Base-by-base conservation (phyloP, 2,113 vertebrate species). In the Cacatua alba region DNA sequence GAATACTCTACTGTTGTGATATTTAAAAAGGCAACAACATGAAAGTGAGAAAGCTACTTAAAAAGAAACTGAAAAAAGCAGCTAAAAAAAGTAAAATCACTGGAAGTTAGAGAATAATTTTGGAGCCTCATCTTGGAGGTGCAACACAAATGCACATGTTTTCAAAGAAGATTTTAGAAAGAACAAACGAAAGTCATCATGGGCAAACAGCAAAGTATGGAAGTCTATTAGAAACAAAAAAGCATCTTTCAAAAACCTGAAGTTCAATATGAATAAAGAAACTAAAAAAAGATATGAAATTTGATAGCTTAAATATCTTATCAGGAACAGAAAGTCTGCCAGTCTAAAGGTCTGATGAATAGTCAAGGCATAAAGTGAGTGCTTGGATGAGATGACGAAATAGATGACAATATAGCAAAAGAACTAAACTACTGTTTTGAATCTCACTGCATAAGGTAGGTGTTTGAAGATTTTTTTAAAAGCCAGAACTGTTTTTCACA, bases 221-320 rank as follows among this genome's bases (percentile, higher is more conserved):
- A 84, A 90, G 21, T 63, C 10, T 39, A 46, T 35, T 41, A 89
- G 62, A 92, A 63, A 21, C 9, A 81, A 67, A 94, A 78, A 70
- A 0, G 0, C 0, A 46, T 28, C 11, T 18, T 88, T 81, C 11
- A 79, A 79, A 91, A 72, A 19, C 0, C 0, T 64, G 29, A 82
- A 24, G 9, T 68, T 93, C 67, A 55, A 11, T 60, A 11, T 95
- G 46, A 84, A 60, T 55, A 75, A 87, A 51, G 48, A 91, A 86
- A 57, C 11, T 3, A 33, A 31, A 91, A 82, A 78, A 68, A 4
- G 63, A 26, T 4, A 46, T 17, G 28, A 77, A 71, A 17, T 68
- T 90, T 37, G 2, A 10, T 35, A 87, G 13, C 16, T 82, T 68
- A 84, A 70, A 39, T 24, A 9, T 17, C 60, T 70, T 78, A 57